phyloP scores from a whole-genome alignment of 1,140 invertebrate genomes.

The Heterodera schachtii region DNA sequence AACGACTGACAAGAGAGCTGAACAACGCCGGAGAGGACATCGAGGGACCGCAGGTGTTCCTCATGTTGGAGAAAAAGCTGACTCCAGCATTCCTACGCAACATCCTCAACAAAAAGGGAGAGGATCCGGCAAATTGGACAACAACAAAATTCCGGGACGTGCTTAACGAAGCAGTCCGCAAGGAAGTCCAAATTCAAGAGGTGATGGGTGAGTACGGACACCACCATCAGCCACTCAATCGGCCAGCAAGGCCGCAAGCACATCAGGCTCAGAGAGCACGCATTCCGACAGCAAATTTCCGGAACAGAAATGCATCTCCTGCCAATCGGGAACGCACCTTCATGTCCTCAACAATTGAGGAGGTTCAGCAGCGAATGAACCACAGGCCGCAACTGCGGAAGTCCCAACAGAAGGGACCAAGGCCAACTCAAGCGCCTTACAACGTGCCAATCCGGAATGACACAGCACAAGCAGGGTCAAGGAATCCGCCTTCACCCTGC shows the following conservation, averaged over 20 bases:
- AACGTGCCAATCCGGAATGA: too few species aligned
- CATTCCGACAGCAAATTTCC: too few species aligned
- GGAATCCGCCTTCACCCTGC: not conserved
- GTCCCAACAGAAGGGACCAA: not conserved
- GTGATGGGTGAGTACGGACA: conserved; percentile 9
- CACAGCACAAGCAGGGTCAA: too few species aligned
- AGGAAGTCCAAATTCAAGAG: not conserved
- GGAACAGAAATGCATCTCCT: too few species aligned
- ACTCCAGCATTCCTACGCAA: conserved; percentile 1
- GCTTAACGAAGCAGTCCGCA: not conserved
- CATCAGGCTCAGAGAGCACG: too few species aligned
- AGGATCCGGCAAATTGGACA: conserved; percentile 2
- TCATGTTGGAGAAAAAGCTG: not conserved
- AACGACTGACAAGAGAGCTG: not conserved
- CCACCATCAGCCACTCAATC: not conserved
- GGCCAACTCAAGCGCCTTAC: too few species aligned
- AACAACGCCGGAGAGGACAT: conserved; percentile 12
- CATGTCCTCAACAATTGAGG: not conserved
- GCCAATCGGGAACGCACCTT: too few species aligned
- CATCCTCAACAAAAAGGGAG: conserved; percentile 5
- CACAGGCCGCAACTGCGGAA: not conserved
- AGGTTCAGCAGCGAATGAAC: not conserved
- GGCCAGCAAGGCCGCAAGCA: not conserved
- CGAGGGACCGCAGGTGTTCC: not conserved
- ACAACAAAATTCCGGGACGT: not conserved